Base-by-base conservation (phyloP, 2,797 vertebrate species). In the Gobionotothen gibberifrons region DNA sequence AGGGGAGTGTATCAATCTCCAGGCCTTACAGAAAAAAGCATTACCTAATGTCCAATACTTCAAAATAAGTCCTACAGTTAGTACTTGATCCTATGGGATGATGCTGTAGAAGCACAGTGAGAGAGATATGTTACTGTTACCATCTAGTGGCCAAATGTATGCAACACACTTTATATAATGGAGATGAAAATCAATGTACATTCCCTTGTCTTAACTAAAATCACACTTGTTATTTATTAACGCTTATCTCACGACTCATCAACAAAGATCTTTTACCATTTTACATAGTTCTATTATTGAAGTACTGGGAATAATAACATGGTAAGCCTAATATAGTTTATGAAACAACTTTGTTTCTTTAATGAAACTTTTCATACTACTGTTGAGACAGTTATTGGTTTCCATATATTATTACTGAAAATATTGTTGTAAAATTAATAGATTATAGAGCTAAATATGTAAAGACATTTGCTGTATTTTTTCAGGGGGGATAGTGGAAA, bases 101-200 rank as follows among this genome's bases (percentile, higher is more conserved):
- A 36, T 9, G 32, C 6, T 58, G 32, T 62, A 4, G 29, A 22
- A 26, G 11, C 40, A 21, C 17, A 19, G 11, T 39, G 40, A 36
- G 32, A 36, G 32, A 9, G 48, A 19, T 16, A 62, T 63, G 40
- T 64, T 32, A 76, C 22, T 84, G 75, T 80, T 67, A 42, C 81
- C 88, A 87, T 76, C 92, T 92, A 87, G 82, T 87, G 90, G 81
- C 43, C 13, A 69, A 39, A 57, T 2, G 0, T 2, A 12, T 14
- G 7, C 51, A 84, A 36, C 65, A 74, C 82, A 85, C 1, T 43
- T 48, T 43, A 2, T 19, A 10, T 42, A 1, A 44, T 3, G 0
- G 13, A 12, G 57, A 44, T 26, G 16, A n/a, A 49, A 61, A 42
- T 44, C 14, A 11, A 4, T 9, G 3, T 21, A 3, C 9, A 39